Evolutionary conservation across 1,140 invertebrate species (phyloP), one percentile per base, ranked within the genome.

Genomic region (Nixonia krombeini): DNA sequence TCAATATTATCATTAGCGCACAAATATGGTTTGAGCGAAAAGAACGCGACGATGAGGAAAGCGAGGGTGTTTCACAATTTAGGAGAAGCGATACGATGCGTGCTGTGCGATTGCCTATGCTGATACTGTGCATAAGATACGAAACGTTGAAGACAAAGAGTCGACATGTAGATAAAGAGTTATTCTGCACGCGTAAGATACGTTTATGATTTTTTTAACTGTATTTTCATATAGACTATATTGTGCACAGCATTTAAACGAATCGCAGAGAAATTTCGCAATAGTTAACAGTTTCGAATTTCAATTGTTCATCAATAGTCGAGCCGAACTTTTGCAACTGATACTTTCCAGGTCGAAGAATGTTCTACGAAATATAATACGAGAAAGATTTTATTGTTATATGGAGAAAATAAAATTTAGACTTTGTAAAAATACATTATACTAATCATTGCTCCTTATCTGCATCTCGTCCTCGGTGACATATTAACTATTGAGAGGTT

Each of bases 1-100:
- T 72, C 65, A 72, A 69, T 65, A 69, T 72, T 72, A 69, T 62
- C 52, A 72, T 68, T 65, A 68, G 70, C 70, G 64, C 59, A 72
- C 70, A 65, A 68, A n/a, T n/a, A 64, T 28, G 51, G 50, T 57
- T 57, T 23, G 38, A 38, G 26, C 41, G 25, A 47, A 44, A 59
- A 18, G 37, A 46, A 65, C 52, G 42, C 13, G 38, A 44, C 46
- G 3, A 15, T 23, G 12, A 3, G 21, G 10, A 31, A 31, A 31
- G 28, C 4, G 25, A 9, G 25, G 4, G 25, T 4, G 44, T 35
- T 15, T 58, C 44, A 51, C 37, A 31, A 33, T 45, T 6, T 35
- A 42, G 9, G 23, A 7, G 1, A 45, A 52, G 46, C 52, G 29
- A 44, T 2, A 41, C 4, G 55, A 56, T n/a, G n/a, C n/a, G n/a